phyloP scores from a whole-genome alignment of 1,140 invertebrate species.

The Achatina immaculata region DNA sequence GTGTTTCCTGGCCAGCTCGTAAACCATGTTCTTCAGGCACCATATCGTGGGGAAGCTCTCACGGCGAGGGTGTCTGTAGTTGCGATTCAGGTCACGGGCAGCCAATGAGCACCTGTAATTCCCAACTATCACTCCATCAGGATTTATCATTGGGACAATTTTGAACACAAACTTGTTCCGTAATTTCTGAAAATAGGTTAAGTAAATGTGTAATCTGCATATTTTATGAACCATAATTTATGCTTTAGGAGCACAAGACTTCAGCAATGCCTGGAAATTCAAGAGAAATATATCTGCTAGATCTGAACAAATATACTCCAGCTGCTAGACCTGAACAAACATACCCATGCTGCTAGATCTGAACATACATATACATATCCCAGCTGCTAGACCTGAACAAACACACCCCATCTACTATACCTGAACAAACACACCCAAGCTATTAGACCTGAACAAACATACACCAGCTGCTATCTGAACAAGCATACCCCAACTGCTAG shows the following conservation, averaged over 20 bases:
- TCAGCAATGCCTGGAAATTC: background rate
- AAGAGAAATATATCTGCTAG: background rate
- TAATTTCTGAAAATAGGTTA: slow-evolving; percentile 55
- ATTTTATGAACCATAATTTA: background rate
- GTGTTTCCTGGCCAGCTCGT: slow-evolving; percentile 54
- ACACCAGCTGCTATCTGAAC: too few relatives aligned
- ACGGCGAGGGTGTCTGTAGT: slow-evolving; percentile 67
- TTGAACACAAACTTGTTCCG: slow-evolving; percentile 80
- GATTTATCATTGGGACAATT: slow-evolving; percentile 71
- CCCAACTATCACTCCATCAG: slow-evolving; percentile 71
- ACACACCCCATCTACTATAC: too few relatives aligned
- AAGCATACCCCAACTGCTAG: slow-evolving; percentile 47
- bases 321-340: too few relatives aligned
- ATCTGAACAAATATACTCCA: too few relatives aligned
- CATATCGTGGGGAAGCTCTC: slow-evolving; percentile 68
- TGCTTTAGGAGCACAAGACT: background rate
- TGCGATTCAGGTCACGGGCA: slow-evolving; percentile 68
- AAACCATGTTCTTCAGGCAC: slow-evolving; percentile 62
- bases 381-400: too few relatives aligned
- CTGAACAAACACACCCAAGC: too few relatives aligned
- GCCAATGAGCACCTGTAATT: slow-evolving; percentile 70
- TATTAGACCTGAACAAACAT: too few relatives aligned
- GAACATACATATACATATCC: too few relatives aligned
- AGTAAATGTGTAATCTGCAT: background rate
- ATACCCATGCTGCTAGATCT: too few relatives aligned